A percentile compares a stretch with the other conserved stretches of the same genome.
These are phyloP conservation scores for Apamea sordens DNA, from an alignment of 2,888 invertebrate genomes.

Conservation along the genomic window DNA sequence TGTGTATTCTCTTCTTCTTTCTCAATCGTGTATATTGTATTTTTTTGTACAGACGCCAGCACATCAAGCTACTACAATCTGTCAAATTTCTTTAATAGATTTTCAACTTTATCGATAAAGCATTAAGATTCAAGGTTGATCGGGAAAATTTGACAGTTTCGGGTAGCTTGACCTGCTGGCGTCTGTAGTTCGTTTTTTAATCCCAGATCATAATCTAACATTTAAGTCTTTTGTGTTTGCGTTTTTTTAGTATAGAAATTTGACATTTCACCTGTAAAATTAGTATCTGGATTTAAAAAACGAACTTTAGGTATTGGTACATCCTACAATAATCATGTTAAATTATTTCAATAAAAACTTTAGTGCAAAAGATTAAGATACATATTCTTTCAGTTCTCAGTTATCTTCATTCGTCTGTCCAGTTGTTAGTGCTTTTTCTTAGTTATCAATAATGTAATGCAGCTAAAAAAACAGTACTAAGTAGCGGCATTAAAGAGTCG, in stretches of 20 bases:
- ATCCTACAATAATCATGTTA: not conserved
- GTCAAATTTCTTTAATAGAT: too few relatives aligned
- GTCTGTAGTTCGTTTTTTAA: too few relatives aligned
- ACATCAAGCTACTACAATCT: too few relatives aligned
- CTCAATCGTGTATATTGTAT: not conserved
- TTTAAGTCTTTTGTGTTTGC: too few relatives aligned
- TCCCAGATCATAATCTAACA: too few relatives aligned
- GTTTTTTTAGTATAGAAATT: too few relatives aligned
- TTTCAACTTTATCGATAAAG: too few relatives aligned
- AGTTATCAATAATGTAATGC: not conserved
- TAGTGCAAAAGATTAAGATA: not conserved
- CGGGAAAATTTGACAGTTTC: too few relatives aligned
- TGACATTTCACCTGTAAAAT: too few relatives aligned
- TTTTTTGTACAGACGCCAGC: not conserved
- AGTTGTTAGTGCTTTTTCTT: not conserved
- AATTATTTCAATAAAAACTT: slow-evolving; percentile 1
- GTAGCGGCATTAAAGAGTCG: not conserved
- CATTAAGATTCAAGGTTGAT: too few relatives aligned
- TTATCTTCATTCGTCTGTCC: not conserved
- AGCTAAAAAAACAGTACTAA: not conserved
- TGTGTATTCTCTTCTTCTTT: not conserved
- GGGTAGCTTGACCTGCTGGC: too few relatives aligned
- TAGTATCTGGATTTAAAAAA: too few relatives aligned
- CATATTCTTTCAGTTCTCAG: not conserved
- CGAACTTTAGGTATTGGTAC: not conserved